A percentile compares a stretch with the other conserved stretches of the same genome.
These are phyloP conservation scores for Gallinago solitaria DNA, from an alignment of 2,797 vertebrate genomes.

Conservation along the genomic window DNA sequence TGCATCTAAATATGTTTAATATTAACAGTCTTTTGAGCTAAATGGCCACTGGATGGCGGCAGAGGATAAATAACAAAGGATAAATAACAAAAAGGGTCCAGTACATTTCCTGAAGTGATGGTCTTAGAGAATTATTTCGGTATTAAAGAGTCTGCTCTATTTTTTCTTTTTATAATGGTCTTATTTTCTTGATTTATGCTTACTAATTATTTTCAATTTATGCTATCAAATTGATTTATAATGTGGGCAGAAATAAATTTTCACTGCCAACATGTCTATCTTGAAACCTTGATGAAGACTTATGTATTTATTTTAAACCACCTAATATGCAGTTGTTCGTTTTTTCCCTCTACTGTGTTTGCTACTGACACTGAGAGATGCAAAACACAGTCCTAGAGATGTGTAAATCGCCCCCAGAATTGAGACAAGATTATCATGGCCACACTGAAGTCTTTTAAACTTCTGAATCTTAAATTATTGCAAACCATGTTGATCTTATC, in stretches of 20 bases:
- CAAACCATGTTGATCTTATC: background rate
- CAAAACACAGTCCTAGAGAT: background rate
- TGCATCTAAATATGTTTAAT: accelerated
- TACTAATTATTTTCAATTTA: background rate
- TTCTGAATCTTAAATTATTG: background rate
- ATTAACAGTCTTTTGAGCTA: background rate
- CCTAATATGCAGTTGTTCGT: background rate
- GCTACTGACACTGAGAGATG: background rate
- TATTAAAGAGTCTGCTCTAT: background rate
- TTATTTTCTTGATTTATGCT: background rate
- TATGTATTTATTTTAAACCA: background rate
- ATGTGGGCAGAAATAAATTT: background rate
- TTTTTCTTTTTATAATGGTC: background rate
- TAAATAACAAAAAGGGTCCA: background rate
- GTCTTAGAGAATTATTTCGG: background rate
- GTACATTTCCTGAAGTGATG: accelerated
- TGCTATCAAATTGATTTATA: background rate
- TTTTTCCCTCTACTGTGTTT: background rate
- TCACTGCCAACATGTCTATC: background rate
- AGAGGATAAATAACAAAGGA: slow-evolving; percentile 56
- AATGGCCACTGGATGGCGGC: background rate
- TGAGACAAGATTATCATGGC: background rate
- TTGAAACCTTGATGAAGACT: background rate
- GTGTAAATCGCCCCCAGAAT: background rate
- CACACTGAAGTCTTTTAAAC: background rate